Conservation (phyloP, 2,888 invertebrate species). For the Chydorus sphaericus region DNA sequence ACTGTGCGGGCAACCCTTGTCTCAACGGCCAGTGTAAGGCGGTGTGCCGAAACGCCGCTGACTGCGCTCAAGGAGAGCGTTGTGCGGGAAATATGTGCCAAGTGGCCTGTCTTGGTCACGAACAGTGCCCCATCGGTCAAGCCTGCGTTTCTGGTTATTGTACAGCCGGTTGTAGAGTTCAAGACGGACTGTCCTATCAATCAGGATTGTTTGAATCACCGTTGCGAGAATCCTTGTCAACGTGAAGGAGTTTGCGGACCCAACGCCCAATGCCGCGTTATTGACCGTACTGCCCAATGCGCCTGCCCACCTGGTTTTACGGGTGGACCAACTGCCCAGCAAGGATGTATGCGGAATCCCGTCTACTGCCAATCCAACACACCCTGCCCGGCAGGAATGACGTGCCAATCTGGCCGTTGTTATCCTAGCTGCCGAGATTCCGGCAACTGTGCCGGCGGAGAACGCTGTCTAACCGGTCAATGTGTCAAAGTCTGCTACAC, state of each 20-base stretch:
- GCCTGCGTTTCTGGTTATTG: slow-evolving; percentile 70
- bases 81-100: slow-evolving; percentile 65
- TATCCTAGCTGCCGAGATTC: slow-evolving; percentile 55
- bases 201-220: slow-evolving; percentile 68
- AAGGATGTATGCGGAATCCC: slow-evolving; percentile 75
- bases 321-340: slow-evolving; percentile 71
- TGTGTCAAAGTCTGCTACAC: slow-evolving; percentile 77
- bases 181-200: slow-evolving; percentile 50
- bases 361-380: slow-evolving; percentile 44
- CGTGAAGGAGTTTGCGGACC: slow-evolving; percentile 60
- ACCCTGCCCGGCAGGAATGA: slow-evolving; percentile 59
- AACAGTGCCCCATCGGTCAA: slow-evolving; percentile 61
- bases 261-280: slow-evolving; percentile 66
- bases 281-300: slow-evolving; percentile 60
- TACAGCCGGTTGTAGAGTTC: slow-evolving; percentile 55
- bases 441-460: slow-evolving; percentile 55
- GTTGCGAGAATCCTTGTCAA: slow-evolving; percentile 68
- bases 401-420: slow-evolving; percentile 63
- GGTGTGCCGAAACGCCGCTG: slow-evolving; percentile 57
- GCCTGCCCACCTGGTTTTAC: slow-evolving; percentile 69
- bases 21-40: slow-evolving; percentile 68
- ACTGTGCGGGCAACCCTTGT: slow-evolving; percentile 66
- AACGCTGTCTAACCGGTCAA: slow-evolving; percentile 55
- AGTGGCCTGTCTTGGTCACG: slow-evolving; percentile 62
- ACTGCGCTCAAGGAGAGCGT: slow-evolving; percentile 63